Conservation (phyloP, 64 coral and sea anemone genomes). For the Montipora efflorescens region DNA sequence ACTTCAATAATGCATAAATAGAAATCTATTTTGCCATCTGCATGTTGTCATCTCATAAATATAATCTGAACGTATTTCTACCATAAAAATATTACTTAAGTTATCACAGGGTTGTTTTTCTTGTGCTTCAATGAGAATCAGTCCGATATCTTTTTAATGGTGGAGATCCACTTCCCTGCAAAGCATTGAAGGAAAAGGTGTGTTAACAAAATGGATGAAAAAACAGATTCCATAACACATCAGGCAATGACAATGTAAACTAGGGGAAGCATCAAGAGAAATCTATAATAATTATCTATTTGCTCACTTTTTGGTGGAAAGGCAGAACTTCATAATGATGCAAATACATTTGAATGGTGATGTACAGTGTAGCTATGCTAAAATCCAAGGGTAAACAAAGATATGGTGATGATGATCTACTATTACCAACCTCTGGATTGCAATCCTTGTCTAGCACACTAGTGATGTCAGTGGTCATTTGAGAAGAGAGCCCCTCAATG, state of each 20-base stretch:
- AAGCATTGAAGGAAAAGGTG: not conserved
- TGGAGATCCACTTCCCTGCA: slow-evolving; percentile 36
- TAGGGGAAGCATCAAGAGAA: not conserved
- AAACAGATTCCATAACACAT: not conserved
- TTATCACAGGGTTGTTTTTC: slow-evolving; percentile 19
- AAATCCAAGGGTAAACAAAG: no score
- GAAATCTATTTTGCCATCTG: slow-evolving; percentile 17
- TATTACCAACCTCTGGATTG: slow-evolving; percentile 9
- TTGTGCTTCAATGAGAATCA: slow-evolving; percentile 11
- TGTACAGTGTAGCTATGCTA: no score
- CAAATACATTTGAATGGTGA: no score
- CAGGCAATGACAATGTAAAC: not conserved
- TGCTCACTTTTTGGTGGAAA: no score
- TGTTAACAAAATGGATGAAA: not conserved
- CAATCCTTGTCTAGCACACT: slow-evolving; percentile 26
- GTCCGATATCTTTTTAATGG: slow-evolving; percentile 61
- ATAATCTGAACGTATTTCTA: slow-evolving; percentile 15
- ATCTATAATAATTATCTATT: not conserved
- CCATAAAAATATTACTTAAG: slow-evolving; percentile 5
- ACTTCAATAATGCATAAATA: slow-evolving; percentile 68
- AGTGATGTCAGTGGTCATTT: slow-evolving; percentile 40
- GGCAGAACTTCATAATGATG: not conserved
- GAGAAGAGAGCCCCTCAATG: not conserved
- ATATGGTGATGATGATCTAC: not conserved
- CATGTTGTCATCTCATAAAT: slow-evolving; percentile 14